These are phyloP conservation scores for Phragmatobia fuliginosa DNA, from an alignment of 2,888 invertebrate species.

Conservation along the genomic window DNA sequence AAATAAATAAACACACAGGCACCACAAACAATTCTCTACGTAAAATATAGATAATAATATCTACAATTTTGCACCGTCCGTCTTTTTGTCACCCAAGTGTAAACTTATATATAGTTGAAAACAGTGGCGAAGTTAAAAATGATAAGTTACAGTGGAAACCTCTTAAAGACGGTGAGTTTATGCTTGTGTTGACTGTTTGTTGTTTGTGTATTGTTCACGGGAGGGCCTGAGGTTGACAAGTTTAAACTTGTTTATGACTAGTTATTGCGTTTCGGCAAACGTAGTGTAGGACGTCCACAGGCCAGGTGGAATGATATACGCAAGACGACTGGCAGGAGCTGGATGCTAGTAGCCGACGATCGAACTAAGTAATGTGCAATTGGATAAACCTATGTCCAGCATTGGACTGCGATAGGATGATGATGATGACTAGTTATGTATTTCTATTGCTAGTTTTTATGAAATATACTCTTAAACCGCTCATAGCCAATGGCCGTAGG, in stretches of 20 bases:
- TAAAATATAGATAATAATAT: not conserved
- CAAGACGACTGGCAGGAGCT: too few relatives aligned
- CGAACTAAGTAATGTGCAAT: too few relatives aligned
- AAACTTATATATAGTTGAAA: conserved; percentile 12
- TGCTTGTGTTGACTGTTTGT: conserved; percentile 29
- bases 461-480: too few relatives aligned
- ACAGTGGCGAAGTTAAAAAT: conserved; percentile 37
- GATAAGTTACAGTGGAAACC: conserved; percentile 43
- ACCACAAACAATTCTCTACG: not conserved
- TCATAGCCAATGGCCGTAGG: too few relatives aligned
- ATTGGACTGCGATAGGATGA: too few relatives aligned
- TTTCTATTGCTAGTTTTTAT: too few relatives aligned
- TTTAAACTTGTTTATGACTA: not conserved
- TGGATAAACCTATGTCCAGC: too few relatives aligned
- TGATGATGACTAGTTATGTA: too few relatives aligned
- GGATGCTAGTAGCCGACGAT: too few relatives aligned
- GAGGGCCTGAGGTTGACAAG: not conserved
- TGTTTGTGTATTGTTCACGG: conserved; percentile 2
- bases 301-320: too few relatives aligned
- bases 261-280: too few relatives aligned
- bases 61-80: not conserved
- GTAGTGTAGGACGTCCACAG: too few relatives aligned
- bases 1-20: not conserved
- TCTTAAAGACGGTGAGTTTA: conserved; percentile 29
- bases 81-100: conserved; percentile 4